Percentiles rank a stretch among this genome's conserved stretches.
Conservation (phyloP, 2,888 invertebrate species). For the Ennomos erosarius region DNA sequence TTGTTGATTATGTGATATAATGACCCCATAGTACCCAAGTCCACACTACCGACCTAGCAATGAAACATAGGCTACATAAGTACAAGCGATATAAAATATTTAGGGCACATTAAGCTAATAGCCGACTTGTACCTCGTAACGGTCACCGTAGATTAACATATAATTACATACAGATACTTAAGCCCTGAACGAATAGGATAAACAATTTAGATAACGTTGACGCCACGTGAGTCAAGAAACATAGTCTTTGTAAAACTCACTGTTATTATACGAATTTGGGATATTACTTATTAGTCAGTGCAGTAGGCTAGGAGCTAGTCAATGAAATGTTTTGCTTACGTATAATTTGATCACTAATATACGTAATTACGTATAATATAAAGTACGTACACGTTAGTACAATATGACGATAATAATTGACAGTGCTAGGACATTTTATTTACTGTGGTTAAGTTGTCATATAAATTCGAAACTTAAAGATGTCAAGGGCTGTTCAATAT, state of each 20-base stretch:
- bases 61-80: conserved; percentile 27
- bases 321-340: neutral
- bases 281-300: no score
- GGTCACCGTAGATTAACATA: conserved; percentile 36
- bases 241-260: conserved; percentile 13
- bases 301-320: conserved; percentile 25
- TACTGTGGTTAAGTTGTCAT: conserved; percentile 30
- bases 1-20: no score
- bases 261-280: conserved; percentile 35
- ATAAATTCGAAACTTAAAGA: conserved; percentile 39
- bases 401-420: no score
- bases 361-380: no score
- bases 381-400: no score
- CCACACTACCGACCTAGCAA: conserved; percentile 1
- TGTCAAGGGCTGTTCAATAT: conserved; percentile 49
- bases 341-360: no score
- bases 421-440: no score
- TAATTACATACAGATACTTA: conserved; percentile 41
- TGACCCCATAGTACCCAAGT: no score
- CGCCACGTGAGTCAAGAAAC: conserved; percentile 56
- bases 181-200: conserved; percentile 55
- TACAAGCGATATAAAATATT: conserved; percentile 45
- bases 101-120: conserved; percentile 45
- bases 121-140: conserved; percentile 29
- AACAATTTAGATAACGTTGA: conserved; percentile 62